Conservation (phyloP, 2,888 invertebrate genomes). For the Microplitis manilae region DNA sequence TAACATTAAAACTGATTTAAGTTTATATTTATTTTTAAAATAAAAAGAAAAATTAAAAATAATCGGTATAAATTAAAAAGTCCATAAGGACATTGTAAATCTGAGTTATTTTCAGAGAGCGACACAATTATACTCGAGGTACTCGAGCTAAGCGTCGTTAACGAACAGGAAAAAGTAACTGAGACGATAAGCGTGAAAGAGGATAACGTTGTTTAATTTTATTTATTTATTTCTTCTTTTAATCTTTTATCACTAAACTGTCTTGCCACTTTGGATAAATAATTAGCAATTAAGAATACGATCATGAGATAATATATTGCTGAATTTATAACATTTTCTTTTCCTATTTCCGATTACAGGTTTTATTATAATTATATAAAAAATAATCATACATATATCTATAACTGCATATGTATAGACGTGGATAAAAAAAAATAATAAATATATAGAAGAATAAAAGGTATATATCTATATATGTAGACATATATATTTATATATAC, state of each 20-base stretch:
- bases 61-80: neutral
- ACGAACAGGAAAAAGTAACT: constrained; percentile 51
- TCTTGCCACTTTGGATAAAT: constrained; percentile 44
- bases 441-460: constrained; percentile 19
- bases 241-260: constrained; percentile 30
- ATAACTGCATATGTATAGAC: neutral
- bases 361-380: constrained; percentile 26
- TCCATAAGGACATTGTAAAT: constrained; percentile 10
- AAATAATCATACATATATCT: neutral
- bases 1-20: too few relatives aligned
- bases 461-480: neutral
- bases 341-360: constrained; percentile 33
- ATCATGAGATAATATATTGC: constrained; percentile 45
- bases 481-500: neutral
- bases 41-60: too few relatives aligned
- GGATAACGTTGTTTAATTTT: constrained; percentile 40
- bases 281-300: constrained; percentile 48
- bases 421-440: constrained; percentile 7
- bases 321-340: constrained; percentile 35
- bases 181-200: constrained; percentile 54
- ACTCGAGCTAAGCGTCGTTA: constrained; percentile 41
- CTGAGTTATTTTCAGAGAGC: constrained; percentile 4
- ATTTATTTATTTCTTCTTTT: constrained; percentile 18
- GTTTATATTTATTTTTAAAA: too few relatives aligned
- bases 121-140: constrained; percentile 26